These are phyloP conservation scores for Ctenopoma kingsleyae DNA, from an alignment of 2,797 vertebrate species.

Conservation along the genomic window DNA sequence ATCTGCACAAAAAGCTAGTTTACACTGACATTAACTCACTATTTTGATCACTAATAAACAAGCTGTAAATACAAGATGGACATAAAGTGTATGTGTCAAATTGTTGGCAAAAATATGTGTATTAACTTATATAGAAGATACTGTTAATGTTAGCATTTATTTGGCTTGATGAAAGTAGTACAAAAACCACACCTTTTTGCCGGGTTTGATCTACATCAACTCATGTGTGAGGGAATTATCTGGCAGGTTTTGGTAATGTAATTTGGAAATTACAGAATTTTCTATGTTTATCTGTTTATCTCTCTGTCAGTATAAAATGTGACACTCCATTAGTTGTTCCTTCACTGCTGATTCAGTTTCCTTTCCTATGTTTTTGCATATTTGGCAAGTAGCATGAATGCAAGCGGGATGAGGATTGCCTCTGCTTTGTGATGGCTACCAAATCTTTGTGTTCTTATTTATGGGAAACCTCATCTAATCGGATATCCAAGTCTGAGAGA, in stretches of 20 bases:
- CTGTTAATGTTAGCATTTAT: not conserved
- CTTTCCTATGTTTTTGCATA: not conserved
- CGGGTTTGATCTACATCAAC: too few relatives aligned
- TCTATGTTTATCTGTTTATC: too few relatives aligned
- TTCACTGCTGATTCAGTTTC: not conserved
- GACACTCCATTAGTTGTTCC: not conserved
- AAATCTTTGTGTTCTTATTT: constrained; percentile 6
- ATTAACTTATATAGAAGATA: not conserved
- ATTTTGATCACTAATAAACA: not conserved
- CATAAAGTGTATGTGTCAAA: too few relatives aligned
- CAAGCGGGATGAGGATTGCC: not conserved
- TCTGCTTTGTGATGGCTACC: not conserved
- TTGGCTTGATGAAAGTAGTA: not conserved
- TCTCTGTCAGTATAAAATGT: too few relatives aligned
- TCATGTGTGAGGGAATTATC: too few relatives aligned
- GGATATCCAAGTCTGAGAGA: constrained; percentile 28
- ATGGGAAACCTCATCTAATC: constrained; percentile 27
- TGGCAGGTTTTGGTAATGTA: not conserved
- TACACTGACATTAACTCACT: too few relatives aligned
- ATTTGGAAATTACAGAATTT: not conserved
- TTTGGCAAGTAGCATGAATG: not conserved
- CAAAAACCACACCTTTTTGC: not conserved
- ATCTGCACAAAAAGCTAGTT: too few relatives aligned
- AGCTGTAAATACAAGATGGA: not conserved
- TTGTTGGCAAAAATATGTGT: too few relatives aligned